These are phyloP conservation scores for Lasiurus cinereus DNA, from an alignment of 2,113 vertebrate species.

Conservation along the genomic window DNA sequence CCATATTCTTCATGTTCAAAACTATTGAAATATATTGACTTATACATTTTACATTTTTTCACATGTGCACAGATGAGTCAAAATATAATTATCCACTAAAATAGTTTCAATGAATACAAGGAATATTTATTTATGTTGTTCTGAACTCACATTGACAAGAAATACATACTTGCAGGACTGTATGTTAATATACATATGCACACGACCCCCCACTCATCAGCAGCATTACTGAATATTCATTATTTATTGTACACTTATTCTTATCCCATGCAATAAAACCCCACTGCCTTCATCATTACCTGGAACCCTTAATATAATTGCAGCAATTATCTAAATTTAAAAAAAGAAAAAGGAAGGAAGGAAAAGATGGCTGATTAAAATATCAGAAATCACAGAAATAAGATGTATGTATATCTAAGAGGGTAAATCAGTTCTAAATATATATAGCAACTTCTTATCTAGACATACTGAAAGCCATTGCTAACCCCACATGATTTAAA, in stretches of 20 bases:
- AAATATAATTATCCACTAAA: constrained; percentile 21
- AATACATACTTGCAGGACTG: not conserved
- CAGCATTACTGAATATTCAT: not conserved
- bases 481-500: not conserved
- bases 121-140: not conserved
- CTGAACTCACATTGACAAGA: not conserved
- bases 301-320: not conserved
- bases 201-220: not conserved
- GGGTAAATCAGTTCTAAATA: not conserved
- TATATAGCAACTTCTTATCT: not conserved
- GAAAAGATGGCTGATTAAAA: not conserved
- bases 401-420: not conserved
- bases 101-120: not conserved
- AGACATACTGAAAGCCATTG: not conserved
- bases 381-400: constrained; percentile 17
- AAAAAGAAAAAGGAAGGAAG: not conserved
- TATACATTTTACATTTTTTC: constrained; percentile 28
- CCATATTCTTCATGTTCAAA: constrained; percentile 45
- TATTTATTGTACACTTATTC: not conserved
- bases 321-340: not conserved
- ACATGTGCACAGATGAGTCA: not conserved
- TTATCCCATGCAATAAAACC: constrained; percentile 36
- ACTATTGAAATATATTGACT: constrained; percentile 15
- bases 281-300: not conserved
- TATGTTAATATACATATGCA: not conserved